Conservation (phyloP, 1,140 invertebrate species). For the Euwallacea fornicatus region DNA sequence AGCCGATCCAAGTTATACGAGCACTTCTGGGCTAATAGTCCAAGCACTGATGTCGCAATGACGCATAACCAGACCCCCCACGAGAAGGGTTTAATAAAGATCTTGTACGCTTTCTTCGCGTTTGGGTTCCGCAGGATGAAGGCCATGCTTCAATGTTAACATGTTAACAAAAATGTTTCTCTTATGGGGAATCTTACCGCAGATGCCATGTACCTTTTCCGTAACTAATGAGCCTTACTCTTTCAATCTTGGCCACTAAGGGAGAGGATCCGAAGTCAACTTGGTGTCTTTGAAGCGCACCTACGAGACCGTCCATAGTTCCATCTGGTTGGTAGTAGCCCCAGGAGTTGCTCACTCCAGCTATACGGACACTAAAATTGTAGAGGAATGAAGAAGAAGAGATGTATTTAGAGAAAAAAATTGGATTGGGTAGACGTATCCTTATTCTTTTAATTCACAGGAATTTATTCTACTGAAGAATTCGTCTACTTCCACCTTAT, state of each 20-base stretch:
- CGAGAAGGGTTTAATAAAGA: constrained; percentile 60
- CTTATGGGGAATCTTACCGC: constrained; percentile 52
- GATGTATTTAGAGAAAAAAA: no score
- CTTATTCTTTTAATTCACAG: no score
- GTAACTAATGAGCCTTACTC: constrained; percentile 62
- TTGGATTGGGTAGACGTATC: no score
- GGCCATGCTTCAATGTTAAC: constrained; percentile 55
- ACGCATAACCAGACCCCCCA: constrained; percentile 61
- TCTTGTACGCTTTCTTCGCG: constrained; percentile 59
- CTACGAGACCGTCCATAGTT: constrained; percentile 67
- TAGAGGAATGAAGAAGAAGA: no score
- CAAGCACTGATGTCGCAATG: constrained; percentile 48
- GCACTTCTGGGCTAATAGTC: constrained; percentile 49
- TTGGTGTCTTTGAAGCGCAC: constrained; percentile 59
- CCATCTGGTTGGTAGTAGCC: constrained; percentile 64
- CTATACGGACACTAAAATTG: neutral
- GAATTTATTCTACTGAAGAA: no score
- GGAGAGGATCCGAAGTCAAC: constrained; percentile 65
- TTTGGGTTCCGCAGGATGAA: constrained; percentile 69
- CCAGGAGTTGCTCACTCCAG: constrained; percentile 57
- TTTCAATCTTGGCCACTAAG: constrained; percentile 61
- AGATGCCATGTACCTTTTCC: constrained; percentile 62
- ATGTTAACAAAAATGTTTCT: constrained; percentile 7
- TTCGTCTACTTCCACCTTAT: no score
- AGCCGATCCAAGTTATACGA: constrained; percentile 32